Percentiles rank a stretch among this genome's conserved stretches.
phyloP scores from a whole-genome alignment of 2,113 vertebrate species.

The Crypturellus undulatus region DNA sequence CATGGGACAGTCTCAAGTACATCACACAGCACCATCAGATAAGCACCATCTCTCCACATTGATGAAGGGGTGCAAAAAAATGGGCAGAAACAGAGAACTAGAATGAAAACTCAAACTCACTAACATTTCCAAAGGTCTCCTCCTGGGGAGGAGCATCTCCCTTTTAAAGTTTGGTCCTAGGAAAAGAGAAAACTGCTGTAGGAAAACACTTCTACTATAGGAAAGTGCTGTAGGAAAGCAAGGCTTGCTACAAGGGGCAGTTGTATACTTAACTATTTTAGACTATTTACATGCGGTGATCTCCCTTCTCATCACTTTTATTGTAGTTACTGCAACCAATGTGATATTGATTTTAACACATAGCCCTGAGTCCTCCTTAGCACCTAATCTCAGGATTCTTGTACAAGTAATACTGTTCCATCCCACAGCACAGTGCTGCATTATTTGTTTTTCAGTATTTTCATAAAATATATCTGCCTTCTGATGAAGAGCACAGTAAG shows the following conservation, averaged over 20 bases:
- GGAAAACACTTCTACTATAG: background rate
- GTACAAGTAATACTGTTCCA: background rate
- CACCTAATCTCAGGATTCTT: background rate
- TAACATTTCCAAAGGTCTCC: background rate
- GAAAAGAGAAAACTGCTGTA: fast-evolving
- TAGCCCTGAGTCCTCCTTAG: background rate
- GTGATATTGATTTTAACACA: background rate
- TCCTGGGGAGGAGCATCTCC: background rate
- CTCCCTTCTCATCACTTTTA: background rate
- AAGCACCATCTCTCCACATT: fast-evolving
- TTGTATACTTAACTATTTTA: background rate
- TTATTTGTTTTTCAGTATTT: background rate
- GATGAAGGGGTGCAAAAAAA: fast-evolving
- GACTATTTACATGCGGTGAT: background rate
- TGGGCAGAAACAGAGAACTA: background rate
- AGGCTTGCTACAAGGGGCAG: background rate
- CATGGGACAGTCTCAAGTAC: fast-evolving
- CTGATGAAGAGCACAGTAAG: background rate
- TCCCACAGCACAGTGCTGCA: background rate
- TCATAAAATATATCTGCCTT: background rate
- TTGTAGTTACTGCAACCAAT: background rate
- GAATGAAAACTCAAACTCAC: background rate
- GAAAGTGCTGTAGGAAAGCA: fast-evolving
- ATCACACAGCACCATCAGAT: background rate
- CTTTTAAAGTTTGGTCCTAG: background rate